Evolutionary conservation across 2,888 invertebrate species (phyloP).

Genomic region (Pandemis heparana): DNA sequence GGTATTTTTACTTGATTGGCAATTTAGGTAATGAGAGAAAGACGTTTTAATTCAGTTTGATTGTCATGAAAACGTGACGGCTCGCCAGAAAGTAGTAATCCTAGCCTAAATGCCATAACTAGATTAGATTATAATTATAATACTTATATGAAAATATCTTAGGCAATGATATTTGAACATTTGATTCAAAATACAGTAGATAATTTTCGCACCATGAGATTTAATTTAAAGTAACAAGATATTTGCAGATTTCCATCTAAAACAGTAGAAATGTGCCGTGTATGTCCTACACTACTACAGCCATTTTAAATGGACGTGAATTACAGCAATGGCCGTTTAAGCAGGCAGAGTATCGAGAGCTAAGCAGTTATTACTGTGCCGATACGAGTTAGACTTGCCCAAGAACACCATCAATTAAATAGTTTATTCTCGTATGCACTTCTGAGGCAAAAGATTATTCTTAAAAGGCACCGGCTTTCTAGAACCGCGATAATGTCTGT

Average conservation of each 20-base stretch:
- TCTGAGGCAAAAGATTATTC: slow-evolving; percentile 15
- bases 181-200: background rate
- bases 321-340: slow-evolving; percentile 17
- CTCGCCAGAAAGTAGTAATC: too few relatives aligned
- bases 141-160: background rate
- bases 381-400: slow-evolving; percentile 38
- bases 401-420: slow-evolving; percentile 28
- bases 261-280: slow-evolving; percentile 9
- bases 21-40: background rate
- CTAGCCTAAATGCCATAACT: background rate
- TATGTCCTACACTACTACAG: slow-evolving; percentile 22
- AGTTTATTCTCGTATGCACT: slow-evolving; percentile 21
- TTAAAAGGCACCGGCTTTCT: slow-evolving; percentile 35
- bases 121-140: too few relatives aligned
- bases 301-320: slow-evolving; percentile 13
- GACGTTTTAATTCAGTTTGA: background rate
- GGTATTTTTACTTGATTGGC: background rate
- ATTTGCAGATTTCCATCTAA: slow-evolving; percentile 9
- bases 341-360: slow-evolving; percentile 23
- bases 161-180: background rate
- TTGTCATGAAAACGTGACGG: background rate
- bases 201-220: background rate
- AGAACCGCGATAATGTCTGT: slow-evolving; percentile 21
- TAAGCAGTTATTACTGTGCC: slow-evolving; percentile 24
- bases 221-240: slow-evolving; percentile 12